phyloP scores from a whole-genome alignment of 1,140 invertebrate genomes.

The Sycophaga agraensis region DNA sequence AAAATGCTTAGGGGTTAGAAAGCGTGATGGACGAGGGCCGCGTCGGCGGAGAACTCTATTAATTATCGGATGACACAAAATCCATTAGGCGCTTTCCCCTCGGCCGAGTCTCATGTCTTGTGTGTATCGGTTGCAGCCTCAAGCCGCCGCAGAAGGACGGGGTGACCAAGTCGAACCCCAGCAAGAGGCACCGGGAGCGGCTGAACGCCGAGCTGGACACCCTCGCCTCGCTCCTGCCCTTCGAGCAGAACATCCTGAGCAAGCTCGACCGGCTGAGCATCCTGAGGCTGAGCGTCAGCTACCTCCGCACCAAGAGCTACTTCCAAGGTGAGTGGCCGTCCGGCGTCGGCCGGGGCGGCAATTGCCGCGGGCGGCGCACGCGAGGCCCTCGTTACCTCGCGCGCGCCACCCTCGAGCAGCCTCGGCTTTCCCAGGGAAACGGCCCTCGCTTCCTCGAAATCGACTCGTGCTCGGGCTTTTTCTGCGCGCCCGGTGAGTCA shows the following conservation, averaged over 20 bases:
- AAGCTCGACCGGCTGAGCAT: constrained; percentile 98
- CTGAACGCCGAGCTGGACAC: constrained; percentile 98
- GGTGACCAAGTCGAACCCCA: constrained; percentile 98
- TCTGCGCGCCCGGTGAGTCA: constrained; percentile 2
- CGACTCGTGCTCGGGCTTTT: not conserved
- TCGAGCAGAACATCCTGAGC: constrained; percentile 96
- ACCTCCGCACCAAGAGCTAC: constrained; percentile 97
- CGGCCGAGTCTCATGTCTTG: no score
- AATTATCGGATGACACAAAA: constrained; percentile 59
- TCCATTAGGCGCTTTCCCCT: constrained; percentile 47
- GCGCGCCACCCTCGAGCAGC: not conserved
- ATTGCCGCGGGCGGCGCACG: not conserved
- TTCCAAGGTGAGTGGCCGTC: constrained; percentile 99
- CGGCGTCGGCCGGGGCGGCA: no score
- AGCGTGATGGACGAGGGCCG: constrained; percentile 55
- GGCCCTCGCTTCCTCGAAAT: constrained; percentile 6
- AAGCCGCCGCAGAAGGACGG: constrained; percentile 94
- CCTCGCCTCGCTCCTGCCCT: constrained; percentile 94
- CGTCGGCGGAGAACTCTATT: constrained; percentile 52
- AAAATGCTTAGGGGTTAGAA: constrained; percentile 59
- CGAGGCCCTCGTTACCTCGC: constrained; percentile 19
- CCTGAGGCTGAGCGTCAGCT: constrained; percentile 94
- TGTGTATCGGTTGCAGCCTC: constrained; percentile 69
- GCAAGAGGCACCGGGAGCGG: constrained; percentile 94
- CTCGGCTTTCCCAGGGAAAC: constrained; percentile 1